These are phyloP conservation scores for Strigamia maritima DNA, from an alignment of 2,888 invertebrate species.

Conservation along the genomic window DNA sequence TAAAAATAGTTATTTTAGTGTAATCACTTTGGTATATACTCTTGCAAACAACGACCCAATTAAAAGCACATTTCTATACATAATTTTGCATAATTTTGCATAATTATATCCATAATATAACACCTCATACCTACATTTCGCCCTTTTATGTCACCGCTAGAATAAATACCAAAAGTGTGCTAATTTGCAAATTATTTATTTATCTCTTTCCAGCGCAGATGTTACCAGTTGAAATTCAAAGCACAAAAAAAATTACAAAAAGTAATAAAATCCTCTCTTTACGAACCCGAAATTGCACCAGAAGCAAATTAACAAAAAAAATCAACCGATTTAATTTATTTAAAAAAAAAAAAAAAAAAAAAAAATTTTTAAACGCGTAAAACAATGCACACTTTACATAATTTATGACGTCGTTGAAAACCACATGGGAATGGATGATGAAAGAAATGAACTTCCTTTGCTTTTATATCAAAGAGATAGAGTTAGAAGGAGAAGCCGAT, in stretches of 20 bases:
- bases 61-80: not conserved
- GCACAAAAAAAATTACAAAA: not conserved
- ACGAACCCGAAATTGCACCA: not conserved
- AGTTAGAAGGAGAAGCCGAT: not conserved
- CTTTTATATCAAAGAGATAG: not conserved
- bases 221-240: not conserved
- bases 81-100: not conserved
- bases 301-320: not conserved
- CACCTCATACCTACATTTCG: not conserved
- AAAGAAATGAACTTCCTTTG: not conserved
- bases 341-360: not conserved
- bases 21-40: not conserved
- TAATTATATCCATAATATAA: not conserved
- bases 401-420: not conserved
- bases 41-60: not conserved
- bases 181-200: not conserved
- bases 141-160: not conserved
- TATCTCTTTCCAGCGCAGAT: not conserved
- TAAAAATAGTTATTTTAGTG: no score
- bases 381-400: not conserved
- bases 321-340: not conserved
- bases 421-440: not conserved
- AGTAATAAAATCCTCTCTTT: not conserved
- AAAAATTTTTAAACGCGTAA: not conserved
- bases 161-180: not conserved